These are phyloP conservation scores for Ophion costatus DNA, from an alignment of 2,888 invertebrate genomes.

Conservation along the genomic window DNA sequence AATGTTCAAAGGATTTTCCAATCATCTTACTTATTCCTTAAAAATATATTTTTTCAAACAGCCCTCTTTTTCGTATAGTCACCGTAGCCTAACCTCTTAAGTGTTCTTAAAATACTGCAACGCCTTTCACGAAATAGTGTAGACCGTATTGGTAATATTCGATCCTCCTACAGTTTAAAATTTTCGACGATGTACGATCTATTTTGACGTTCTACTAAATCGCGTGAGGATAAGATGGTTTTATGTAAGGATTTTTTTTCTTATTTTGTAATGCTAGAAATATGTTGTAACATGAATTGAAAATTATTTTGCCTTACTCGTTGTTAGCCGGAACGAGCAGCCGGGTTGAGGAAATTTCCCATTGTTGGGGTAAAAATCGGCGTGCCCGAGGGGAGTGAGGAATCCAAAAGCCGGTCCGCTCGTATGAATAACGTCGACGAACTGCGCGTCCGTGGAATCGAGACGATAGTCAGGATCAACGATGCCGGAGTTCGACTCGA, in stretches of 20 bases:
- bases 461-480: slow-evolving; percentile 82
- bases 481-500: slow-evolving; percentile 81
- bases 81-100: too few species aligned
- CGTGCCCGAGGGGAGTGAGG: slow-evolving; percentile 84
- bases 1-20: too few species aligned
- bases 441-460: slow-evolving; percentile 84
- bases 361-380: slow-evolving; percentile 83
- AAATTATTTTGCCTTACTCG: slow-evolving; percentile 67
- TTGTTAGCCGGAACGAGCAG: slow-evolving; percentile 75
- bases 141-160: too few species aligned
- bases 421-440: slow-evolving; percentile 85
- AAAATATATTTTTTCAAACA: too few species aligned
- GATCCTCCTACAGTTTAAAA: too few species aligned
- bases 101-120: too few species aligned
- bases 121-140: too few species aligned
- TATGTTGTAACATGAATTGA: not conserved
- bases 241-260: not conserved
- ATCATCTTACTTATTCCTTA: too few species aligned
- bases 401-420: slow-evolving; percentile 84
- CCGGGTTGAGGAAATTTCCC: slow-evolving; percentile 77
- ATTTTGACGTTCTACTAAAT: too few species aligned
- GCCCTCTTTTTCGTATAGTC: too few species aligned
- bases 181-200: too few species aligned
- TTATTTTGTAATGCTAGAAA: not conserved
- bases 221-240: too few species aligned